These are phyloP conservation scores for Sylvilagus floridanus DNA, from an alignment of 2,797 vertebrate species.

Conservation along the genomic window DNA sequence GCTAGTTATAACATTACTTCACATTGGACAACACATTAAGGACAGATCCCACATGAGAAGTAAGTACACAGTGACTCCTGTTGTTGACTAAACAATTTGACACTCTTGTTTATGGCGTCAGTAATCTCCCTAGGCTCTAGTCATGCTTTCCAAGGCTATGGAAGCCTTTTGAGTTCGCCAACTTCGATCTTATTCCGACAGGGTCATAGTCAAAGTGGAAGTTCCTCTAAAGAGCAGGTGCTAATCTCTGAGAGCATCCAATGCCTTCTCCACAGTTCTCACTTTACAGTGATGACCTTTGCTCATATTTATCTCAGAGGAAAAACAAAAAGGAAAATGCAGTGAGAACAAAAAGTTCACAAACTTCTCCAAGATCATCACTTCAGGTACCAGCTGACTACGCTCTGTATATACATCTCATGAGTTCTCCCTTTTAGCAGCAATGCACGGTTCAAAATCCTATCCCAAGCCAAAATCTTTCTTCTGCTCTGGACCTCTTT, in stretches of 20 bases:
- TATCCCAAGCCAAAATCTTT: background rate
- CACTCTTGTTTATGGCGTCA: too few species aligned
- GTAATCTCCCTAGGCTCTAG: too few species aligned
- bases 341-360: background rate
- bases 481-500: background rate
- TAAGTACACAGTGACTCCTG: too few species aligned
- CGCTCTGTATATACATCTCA: background rate
- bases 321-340: background rate
- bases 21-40: too few species aligned
- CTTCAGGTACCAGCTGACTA: background rate
- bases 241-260: background rate
- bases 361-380: background rate
- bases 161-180: too few species aligned
- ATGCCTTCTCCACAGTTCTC: background rate
- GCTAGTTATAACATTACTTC: too few species aligned
- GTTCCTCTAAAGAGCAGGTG: background rate
- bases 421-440: background rate
- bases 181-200: too few species aligned
- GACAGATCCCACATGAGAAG: too few species aligned
- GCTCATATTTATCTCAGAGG: background rate
- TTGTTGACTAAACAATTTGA: too few species aligned
- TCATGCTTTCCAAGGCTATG: too few species aligned
- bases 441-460: background rate
- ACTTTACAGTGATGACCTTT: background rate
- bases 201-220: too few species aligned